These are phyloP conservation scores for Pterocles orientalis DNA, from an alignment of 2,113 vertebrate species.

Conservation along the genomic window DNA sequence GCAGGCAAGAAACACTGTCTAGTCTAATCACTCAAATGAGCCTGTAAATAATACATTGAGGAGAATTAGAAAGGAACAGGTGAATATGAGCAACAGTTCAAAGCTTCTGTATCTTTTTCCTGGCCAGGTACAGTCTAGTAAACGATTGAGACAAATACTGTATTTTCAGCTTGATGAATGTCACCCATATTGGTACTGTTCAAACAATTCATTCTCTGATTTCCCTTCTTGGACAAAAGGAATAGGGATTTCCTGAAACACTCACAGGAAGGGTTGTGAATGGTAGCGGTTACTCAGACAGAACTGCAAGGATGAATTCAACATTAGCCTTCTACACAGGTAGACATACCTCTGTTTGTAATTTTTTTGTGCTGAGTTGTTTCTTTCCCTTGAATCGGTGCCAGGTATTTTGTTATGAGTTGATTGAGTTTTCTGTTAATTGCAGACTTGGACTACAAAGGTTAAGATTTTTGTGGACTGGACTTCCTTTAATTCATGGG, in stretches of 20 bases:
- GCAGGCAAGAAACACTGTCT: background rate
- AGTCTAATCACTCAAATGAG: background rate
- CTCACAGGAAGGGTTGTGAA: background rate
- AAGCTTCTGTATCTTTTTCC: background rate
- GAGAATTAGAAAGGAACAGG: background rate
- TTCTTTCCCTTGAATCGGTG: background rate
- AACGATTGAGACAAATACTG: background rate
- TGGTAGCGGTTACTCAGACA: background rate
- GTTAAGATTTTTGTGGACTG: background rate
- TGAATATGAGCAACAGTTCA: background rate
- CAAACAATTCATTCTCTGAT: background rate
- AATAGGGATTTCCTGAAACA: background rate
- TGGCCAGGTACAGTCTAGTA: background rate
- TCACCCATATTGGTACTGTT: rapidly evolving
- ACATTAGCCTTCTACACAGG: background rate
- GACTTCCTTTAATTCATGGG: background rate
- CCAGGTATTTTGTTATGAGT: background rate
- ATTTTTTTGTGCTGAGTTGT: background rate
- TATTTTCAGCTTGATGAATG: background rate
- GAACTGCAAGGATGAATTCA: background rate
- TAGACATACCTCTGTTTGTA: background rate
- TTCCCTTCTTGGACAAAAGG: background rate
- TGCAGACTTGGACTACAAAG: background rate
- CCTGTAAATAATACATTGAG: background rate
- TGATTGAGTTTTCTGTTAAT: background rate